phyloP scores from a whole-genome alignment of 2,113 vertebrate genomes.

The Corythornis cristatus region DNA sequence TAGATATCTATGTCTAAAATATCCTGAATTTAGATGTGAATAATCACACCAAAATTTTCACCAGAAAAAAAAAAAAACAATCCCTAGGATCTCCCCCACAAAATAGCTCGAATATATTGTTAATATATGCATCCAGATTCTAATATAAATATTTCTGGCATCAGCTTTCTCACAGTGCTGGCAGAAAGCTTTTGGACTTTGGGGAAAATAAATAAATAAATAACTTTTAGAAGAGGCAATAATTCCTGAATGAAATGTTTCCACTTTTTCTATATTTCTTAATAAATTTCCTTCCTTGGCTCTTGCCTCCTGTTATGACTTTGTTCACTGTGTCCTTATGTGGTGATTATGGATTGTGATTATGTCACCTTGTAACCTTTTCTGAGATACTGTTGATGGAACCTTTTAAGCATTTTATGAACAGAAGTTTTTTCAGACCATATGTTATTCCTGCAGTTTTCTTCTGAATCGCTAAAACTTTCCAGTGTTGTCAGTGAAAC shows the following conservation, averaged over 20 bases:
- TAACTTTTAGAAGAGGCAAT: neutral
- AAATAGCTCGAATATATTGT: neutral
- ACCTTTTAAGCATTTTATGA: neutral
- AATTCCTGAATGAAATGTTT: neutral
- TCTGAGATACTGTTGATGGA: neutral
- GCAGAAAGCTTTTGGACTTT: neutral
- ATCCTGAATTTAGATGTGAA: neutral
- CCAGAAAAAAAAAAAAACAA: neutral
- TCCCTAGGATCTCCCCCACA: neutral
- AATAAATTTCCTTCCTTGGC: neutral
- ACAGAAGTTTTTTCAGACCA: neutral
- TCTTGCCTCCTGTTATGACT: neutral
- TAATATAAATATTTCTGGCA: neutral
- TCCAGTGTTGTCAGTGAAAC: neutral
- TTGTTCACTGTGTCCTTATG: neutral
- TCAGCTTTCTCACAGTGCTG: neutral
- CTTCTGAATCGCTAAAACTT: neutral
- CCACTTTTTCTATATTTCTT: neutral
- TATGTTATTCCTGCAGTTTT: neutral
- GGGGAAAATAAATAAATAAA: rapidly evolving
- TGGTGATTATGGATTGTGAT: neutral
- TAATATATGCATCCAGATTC: neutral
- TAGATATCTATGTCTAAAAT: neutral
- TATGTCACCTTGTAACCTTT: neutral
- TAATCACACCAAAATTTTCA: neutral